Evolutionary conservation across 2,797 vertebrate genomes (phyloP).

Genomic region (Tokudaia muenninki): DNA sequence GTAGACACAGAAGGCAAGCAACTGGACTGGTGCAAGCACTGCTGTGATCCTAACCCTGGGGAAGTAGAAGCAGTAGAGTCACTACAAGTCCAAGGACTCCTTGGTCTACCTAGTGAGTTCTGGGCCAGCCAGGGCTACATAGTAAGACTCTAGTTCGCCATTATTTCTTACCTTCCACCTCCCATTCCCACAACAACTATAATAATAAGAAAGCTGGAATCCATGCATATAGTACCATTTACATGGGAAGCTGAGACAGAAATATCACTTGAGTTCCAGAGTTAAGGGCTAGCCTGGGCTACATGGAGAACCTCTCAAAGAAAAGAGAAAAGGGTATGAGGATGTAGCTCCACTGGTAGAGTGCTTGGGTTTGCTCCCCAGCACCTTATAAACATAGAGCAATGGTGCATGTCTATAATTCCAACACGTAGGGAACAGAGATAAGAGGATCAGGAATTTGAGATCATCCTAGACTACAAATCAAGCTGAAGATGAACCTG

Average conservation of each 20-base stretch:
- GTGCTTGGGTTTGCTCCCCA: not conserved
- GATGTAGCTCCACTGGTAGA: not conserved
- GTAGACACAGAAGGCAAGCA: slow-evolving; percentile 7
- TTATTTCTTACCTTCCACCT: not conserved
- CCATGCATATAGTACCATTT: not conserved
- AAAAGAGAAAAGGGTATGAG: not conserved
- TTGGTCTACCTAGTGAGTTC: not conserved
- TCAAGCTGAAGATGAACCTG: not conserved
- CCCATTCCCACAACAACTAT: not conserved
- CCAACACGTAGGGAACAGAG: not conserved
- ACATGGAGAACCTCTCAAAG: not conserved
- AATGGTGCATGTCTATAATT: not conserved
- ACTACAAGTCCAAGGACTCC: not conserved
- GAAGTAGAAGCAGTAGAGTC: not conserved
- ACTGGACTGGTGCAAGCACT: not conserved
- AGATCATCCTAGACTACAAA: not conserved
- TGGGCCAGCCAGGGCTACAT: not conserved
- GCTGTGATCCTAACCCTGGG: too few relatives aligned
- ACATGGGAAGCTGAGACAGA: not conserved
- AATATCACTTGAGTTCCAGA: not conserved
- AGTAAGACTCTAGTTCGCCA: not conserved
- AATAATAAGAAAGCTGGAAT: not conserved
- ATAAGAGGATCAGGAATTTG: not conserved
- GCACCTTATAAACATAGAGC: not conserved
- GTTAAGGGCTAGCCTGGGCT: not conserved